These are phyloP conservation scores for Rhabdomys dilectus DNA, from an alignment of 2,113 vertebrate genomes.

Conservation along the genomic window DNA sequence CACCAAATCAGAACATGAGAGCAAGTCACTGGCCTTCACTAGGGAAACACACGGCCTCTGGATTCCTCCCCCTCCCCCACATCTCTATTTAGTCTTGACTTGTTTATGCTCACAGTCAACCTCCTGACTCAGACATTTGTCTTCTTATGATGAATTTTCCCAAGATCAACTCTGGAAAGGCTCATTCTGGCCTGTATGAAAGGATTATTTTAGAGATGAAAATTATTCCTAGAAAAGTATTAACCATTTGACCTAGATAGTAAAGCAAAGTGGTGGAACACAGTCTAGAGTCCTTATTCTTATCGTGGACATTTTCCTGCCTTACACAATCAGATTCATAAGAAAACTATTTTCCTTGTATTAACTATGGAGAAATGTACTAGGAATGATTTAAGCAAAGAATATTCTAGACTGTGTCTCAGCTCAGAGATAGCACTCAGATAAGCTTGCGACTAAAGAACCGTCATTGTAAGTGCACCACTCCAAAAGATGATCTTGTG, in stretches of 20 bases:
- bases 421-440: slow-evolving; percentile 13
- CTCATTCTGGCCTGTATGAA: not conserved
- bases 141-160: not conserved
- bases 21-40: not conserved
- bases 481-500: not conserved
- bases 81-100: not conserved
- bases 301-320: not conserved
- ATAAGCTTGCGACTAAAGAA: slow-evolving; percentile 12
- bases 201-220: slow-evolving; percentile 19
- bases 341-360: slow-evolving; percentile 18
- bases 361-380: not conserved
- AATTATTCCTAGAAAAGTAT: not conserved
- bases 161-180: not conserved
- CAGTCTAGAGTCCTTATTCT: not conserved
- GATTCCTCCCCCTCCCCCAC: not conserved
- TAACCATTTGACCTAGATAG: not conserved
- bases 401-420: slow-evolving; percentile 23
- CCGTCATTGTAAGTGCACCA: not conserved
- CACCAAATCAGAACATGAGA: not conserved
- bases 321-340: not conserved
- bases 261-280: not conserved
- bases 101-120: not conserved
- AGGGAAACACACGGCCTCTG: not conserved
- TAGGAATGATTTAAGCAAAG: slow-evolving; percentile 14
- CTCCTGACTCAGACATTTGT: not conserved